phyloP scores from a whole-genome alignment of 2,888 invertebrate species.

The Chrysodeixis includens region DNA sequence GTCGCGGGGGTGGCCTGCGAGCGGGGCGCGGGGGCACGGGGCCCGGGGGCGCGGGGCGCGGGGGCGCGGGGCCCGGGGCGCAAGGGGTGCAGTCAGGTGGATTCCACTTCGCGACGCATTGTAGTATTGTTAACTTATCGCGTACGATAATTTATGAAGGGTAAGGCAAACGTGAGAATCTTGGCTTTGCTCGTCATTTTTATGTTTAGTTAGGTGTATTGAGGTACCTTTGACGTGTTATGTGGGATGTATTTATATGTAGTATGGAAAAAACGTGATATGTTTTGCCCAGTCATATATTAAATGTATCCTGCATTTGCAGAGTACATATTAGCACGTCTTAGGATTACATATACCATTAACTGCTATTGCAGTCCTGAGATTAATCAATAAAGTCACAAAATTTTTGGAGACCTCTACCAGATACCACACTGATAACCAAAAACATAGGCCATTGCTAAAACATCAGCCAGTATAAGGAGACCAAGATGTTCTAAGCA shows the following conservation, averaged over 20 bases:
- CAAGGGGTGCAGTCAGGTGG: conserved; percentile 71
- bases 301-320: background rate
- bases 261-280: background rate
- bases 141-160: conserved; percentile 59
- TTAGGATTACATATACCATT: too few species aligned
- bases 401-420: too few species aligned
- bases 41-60: conserved; percentile 39
- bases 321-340: too few species aligned
- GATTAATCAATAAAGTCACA: too few species aligned
- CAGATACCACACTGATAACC: too few species aligned
- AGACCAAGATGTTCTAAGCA: background rate
- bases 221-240: conserved; percentile 33
- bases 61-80: conserved; percentile 27
- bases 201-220: conserved; percentile 52
- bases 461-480: background rate
- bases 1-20: conserved; percentile 53
- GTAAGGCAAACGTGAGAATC: conserved; percentile 54
- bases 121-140: conserved; percentile 63
- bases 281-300: background rate
- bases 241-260: conserved; percentile 2
- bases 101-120: conserved; percentile 70
- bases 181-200: conserved; percentile 18
- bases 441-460: too few species aligned
- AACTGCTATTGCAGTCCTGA: too few species aligned
- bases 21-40: conserved; percentile 40